phyloP scores from a whole-genome alignment of 2,888 invertebrate species.

The Coleophora flavipennella region DNA sequence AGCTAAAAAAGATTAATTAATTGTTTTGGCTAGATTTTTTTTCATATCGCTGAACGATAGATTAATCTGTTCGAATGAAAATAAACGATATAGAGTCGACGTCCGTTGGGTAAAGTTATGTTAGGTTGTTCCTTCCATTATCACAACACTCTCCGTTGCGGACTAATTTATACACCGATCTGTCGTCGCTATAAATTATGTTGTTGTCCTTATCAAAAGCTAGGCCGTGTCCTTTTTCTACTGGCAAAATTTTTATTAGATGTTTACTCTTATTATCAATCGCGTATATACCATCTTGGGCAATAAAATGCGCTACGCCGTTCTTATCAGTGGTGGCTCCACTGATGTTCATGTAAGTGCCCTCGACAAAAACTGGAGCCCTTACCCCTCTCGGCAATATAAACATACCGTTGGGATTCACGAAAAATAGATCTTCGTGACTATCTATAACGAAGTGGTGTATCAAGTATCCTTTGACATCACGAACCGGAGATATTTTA shows the following conservation, averaged over 20 bases:
- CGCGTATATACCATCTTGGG: constrained; percentile 38
- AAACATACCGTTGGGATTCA: constrained; percentile 33
- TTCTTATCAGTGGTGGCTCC: constrained; percentile 32
- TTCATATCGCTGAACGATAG: no score
- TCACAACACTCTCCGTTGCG: background rate
- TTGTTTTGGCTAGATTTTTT: no score
- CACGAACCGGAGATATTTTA: constrained; percentile 18
- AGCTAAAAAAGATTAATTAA: no score
- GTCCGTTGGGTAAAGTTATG: no score
- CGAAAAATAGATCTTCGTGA: constrained; percentile 30
- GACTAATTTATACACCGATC: constrained; percentile 34
- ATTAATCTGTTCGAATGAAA: no score
- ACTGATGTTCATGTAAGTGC: constrained; percentile 28
- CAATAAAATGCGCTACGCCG: constrained; percentile 34
- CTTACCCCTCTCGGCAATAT: constrained; percentile 23
- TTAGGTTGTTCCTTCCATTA: no score
- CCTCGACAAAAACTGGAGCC: constrained; percentile 23
- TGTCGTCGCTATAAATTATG: constrained; percentile 40
- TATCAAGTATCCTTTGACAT: constrained; percentile 30
- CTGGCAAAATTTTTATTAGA: constrained; percentile 22
- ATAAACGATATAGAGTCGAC: no score
- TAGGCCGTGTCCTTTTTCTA: constrained; percentile 38
- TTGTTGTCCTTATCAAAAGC: constrained; percentile 44
- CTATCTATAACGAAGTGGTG: constrained; percentile 36
- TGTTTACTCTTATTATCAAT: constrained; percentile 26